Conservation (phyloP, 1,140 invertebrate species). For the Aphis craccivora region DNA sequence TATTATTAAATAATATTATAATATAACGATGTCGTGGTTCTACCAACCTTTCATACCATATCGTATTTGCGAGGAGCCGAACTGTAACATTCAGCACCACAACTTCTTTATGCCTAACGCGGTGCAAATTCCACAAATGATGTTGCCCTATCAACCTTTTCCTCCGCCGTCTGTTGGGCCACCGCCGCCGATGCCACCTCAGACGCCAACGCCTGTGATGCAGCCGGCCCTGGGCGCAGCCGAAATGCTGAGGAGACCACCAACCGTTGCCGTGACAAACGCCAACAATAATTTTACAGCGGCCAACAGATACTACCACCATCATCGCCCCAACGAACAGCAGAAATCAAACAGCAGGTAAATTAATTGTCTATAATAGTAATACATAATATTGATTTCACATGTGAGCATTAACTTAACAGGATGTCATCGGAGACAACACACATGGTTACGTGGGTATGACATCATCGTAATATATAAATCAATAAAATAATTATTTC, state of each 20-base stretch:
- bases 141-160: constrained; percentile 43
- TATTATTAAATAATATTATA: neutral
- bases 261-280: neutral
- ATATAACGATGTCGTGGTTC: neutral
- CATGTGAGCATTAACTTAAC: neutral
- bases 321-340: neutral
- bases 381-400: too few species aligned
- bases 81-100: constrained; percentile 3
- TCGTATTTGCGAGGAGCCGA: too few species aligned
- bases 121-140: neutral
- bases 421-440: too few species aligned
- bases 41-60: neutral
- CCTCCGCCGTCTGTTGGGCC: neutral
- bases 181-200: neutral
- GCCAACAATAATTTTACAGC: neutral
- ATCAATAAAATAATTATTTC: too few species aligned
- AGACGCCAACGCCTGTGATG: neutral
- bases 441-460: too few species aligned
- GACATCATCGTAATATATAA: too few species aligned
- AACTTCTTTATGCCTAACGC: neutral
- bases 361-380: too few species aligned
- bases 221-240: neutral
- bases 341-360: neutral
- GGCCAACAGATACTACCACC: neutral
- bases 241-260: neutral